Percentiles rank a stretch among this genome's conserved stretches.
Conservation (phyloP, 2,888 invertebrate species). For the Boloria selene region DNA sequence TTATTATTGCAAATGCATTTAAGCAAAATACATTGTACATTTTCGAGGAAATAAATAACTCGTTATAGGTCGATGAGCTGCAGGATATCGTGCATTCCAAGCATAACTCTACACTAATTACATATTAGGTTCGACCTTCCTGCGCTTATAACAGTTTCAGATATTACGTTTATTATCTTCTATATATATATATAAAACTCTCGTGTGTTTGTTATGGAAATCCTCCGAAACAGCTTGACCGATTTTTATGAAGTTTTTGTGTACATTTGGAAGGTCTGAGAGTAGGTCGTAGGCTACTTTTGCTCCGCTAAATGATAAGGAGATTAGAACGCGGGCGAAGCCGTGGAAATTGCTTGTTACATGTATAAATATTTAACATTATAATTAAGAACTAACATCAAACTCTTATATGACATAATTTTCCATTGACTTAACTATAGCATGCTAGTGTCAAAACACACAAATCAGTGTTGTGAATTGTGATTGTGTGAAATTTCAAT, state of each 20-base stretch:
- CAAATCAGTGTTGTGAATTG: constrained; percentile 56
- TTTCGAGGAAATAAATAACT: constrained; percentile 64
- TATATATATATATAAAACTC: too few relatives aligned
- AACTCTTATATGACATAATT: constrained; percentile 16
- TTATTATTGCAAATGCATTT: constrained; percentile 10
- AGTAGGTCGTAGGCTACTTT: too few relatives aligned
- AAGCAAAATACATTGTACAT: constrained; percentile 20
- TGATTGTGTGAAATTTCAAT: constrained; percentile 50
- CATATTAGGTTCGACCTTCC: constrained; percentile 53
- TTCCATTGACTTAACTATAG: constrained; percentile 19
- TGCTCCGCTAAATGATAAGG: too few relatives aligned
- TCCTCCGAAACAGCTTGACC: too few relatives aligned
- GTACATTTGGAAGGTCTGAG: too few relatives aligned
- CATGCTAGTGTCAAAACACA: constrained; percentile 42
- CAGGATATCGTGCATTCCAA: constrained; percentile 66
- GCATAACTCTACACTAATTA: constrained; percentile 60
- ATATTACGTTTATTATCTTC: constrained; percentile 10
- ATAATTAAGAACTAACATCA: neutral
- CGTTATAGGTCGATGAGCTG: constrained; percentile 55
- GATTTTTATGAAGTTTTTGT: too few relatives aligned
- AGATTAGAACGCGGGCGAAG: too few relatives aligned
- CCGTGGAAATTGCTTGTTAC: too few relatives aligned
- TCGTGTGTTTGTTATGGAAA: too few relatives aligned
- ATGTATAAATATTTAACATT: neutral
- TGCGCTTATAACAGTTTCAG: constrained; percentile 8